phyloP scores from a whole-genome alignment of 1,140 invertebrate genomes.

The Bacillus rossius region DNA sequence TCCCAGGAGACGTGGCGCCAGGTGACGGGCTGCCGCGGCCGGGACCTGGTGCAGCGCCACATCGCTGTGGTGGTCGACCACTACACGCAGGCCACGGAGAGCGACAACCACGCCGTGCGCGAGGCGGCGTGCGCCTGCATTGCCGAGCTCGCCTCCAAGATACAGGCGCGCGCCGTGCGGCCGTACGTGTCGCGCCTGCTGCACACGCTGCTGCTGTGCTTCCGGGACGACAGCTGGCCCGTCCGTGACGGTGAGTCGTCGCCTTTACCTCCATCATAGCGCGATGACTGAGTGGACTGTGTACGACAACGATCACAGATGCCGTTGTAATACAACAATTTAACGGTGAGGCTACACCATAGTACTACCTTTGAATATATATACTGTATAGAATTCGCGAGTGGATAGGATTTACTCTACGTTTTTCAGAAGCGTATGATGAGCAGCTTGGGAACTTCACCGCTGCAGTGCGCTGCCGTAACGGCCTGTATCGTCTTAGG shows the following conservation, averaged over 20 bases:
- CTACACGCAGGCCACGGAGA: constrained; percentile 46
- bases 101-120: constrained; percentile 53
- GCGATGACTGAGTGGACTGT: no score
- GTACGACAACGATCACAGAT: no score
- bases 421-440: no score
- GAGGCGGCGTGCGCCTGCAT: constrained; percentile 56
- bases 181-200: constrained; percentile 42
- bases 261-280: not conserved
- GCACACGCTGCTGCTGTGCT: constrained; percentile 45
- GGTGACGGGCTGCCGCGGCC: constrained; percentile 44
- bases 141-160: constrained; percentile 49
- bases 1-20: constrained; percentile 52
- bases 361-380: no score
- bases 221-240: constrained; percentile 54
- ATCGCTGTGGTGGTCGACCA: constrained; percentile 44
- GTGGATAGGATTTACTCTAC: no score
- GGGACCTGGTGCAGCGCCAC: constrained; percentile 46
- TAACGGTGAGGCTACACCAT: no score
- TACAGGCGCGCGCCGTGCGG: constrained; percentile 39
- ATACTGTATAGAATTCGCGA: no score
- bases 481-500: no score
- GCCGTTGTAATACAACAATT: no score
- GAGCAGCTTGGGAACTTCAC: no score
- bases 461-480: no score
- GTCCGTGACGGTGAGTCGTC: constrained; percentile 49